A percentile compares a stretch with the other conserved stretches of the same genome.
phyloP scores from a whole-genome alignment of 1,140 invertebrate genomes.

The Drosophila nigromelanica region DNA sequence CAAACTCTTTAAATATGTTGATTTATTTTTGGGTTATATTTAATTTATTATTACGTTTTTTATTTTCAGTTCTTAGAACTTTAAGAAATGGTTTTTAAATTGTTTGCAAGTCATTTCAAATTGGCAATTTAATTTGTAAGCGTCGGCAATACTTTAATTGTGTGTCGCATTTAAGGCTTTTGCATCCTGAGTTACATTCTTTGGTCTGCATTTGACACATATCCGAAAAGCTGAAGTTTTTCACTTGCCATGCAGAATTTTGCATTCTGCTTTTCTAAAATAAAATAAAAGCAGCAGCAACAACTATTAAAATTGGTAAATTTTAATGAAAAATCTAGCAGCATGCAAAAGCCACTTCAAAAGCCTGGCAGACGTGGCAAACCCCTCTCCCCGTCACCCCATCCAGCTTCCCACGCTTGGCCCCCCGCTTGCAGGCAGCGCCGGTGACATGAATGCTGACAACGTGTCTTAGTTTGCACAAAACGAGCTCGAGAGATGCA shows the following conservation, averaged over 20 bases:
- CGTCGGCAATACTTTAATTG: conserved; percentile 10
- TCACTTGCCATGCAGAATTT: conserved; percentile 50
- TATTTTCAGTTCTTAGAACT: neutral
- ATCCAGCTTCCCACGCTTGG: neutral
- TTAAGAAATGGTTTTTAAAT: conserved; percentile 1
- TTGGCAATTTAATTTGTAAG: conserved; percentile 12
- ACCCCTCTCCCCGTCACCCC: neutral
- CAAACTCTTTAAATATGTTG: neutral
- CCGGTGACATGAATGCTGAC: conserved; percentile 79
- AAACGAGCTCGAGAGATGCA: conserved; percentile 62
- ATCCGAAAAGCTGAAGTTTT: conserved; percentile 48
- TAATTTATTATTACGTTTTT: no score
- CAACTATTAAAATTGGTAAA: conserved; percentile 67
- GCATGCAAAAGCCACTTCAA: conserved; percentile 68
- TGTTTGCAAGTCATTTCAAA: neutral
- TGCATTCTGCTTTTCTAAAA: conserved; percentile 23
- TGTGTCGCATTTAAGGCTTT: conserved; percentile 21
- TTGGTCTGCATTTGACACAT: conserved; percentile 48
- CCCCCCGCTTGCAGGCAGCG: conserved; percentile 3
- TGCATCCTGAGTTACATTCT: conserved; percentile 34
- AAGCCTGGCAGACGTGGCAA: conserved; percentile 21
- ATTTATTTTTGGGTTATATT: no score
- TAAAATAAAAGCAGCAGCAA: conserved; percentile 26
- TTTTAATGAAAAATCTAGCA: conserved; percentile 79
- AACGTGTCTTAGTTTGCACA: conserved; percentile 82